These are phyloP conservation scores for Galeopterus variegatus DNA, from an alignment of 2,113 vertebrate species.

Conservation along the genomic window DNA sequence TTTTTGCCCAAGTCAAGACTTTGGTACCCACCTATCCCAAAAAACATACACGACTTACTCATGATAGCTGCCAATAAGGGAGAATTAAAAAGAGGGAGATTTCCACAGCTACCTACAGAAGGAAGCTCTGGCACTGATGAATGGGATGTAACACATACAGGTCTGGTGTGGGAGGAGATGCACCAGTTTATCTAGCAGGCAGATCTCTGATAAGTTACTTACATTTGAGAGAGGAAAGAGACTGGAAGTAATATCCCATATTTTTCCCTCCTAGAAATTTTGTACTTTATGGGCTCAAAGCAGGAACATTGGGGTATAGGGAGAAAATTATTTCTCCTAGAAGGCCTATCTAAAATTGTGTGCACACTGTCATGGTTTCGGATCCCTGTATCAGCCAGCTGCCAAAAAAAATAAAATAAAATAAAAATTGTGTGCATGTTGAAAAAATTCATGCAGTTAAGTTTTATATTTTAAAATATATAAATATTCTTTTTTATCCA, in stretches of 20 bases:
- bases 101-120: background rate
- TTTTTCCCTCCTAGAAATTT: background rate
- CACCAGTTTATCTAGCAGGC: background rate
- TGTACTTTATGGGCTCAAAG: background rate
- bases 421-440: background rate
- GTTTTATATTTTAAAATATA: constrained; percentile 47
- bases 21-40: background rate
- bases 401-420: no score
- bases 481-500: constrained; percentile 44
- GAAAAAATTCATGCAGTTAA: background rate
- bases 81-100: background rate
- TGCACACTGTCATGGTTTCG: background rate
- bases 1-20: background rate
- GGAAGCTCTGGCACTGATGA: background rate
- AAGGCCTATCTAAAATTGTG: background rate
- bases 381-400: no score
- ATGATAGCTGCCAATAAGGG: background rate
- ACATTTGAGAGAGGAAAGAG: background rate
- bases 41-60: background rate
- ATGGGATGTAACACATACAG: background rate
- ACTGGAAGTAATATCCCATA: background rate
- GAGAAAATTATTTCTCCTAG: background rate
- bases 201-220: background rate
- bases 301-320: background rate
- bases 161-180: background rate